Evolutionary conservation across 2,797 vertebrate species (phyloP).

Genomic region (Aphelocoma californica): DNA sequence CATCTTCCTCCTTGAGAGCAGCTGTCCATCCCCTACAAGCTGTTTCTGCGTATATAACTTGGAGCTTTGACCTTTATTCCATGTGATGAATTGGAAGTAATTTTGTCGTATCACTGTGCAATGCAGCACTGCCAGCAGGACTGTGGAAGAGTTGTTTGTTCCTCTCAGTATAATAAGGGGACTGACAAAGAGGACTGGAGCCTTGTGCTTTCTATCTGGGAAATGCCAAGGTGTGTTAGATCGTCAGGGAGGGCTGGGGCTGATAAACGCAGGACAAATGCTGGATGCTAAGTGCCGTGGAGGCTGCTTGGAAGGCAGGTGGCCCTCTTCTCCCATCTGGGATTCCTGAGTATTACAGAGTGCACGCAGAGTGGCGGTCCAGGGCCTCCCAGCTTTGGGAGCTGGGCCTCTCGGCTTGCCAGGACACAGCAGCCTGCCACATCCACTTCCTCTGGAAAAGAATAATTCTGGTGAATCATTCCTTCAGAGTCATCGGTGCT

Average conservation of each 20-base stretch:
- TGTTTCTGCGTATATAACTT: background rate
- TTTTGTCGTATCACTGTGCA: background rate
- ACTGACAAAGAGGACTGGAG: background rate
- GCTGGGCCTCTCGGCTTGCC: background rate
- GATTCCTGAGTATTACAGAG: background rate
- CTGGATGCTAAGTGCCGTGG: fast-evolving
- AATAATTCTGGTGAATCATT: background rate
- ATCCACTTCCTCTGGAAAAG: background rate
- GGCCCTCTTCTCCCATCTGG: background rate
- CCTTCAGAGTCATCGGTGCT: background rate
- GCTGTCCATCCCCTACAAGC: background rate
- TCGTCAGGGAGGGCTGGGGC: background rate
- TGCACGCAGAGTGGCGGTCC: background rate
- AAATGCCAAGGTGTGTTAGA: background rate
- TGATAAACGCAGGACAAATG: fast-evolving
- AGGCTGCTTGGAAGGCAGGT: background rate
- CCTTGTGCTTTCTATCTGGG: background rate
- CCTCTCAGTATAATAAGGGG: background rate
- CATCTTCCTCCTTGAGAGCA: background rate
- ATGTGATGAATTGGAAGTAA: background rate
- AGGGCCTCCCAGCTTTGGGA: background rate
- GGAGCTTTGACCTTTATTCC: background rate
- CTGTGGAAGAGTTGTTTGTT: background rate
- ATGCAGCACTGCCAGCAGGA: background rate
- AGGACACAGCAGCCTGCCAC: background rate